These are phyloP conservation scores for Ryuthela nishihirai DNA, from an alignment of 2,888 invertebrate species.

Conservation along the genomic window DNA sequence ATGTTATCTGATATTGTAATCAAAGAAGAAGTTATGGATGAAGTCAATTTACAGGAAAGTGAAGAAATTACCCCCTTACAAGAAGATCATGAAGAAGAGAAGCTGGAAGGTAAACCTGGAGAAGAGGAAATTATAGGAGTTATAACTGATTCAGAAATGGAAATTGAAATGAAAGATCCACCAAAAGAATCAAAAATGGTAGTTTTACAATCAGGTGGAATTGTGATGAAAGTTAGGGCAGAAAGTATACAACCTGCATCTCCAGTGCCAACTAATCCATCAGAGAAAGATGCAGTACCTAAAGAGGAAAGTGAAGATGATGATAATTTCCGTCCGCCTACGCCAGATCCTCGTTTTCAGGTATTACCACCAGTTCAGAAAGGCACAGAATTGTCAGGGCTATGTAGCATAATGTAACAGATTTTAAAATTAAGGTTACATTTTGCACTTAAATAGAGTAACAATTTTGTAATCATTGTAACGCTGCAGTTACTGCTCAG, in stretches of 20 bases:
- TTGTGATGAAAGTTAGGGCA: constrained; percentile 32
- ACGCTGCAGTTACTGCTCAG: no score
- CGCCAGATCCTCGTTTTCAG: constrained; percentile 54
- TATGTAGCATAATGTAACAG: constrained; percentile 65
- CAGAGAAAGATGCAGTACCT: constrained; percentile 44
- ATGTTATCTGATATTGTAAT: constrained; percentile 43
- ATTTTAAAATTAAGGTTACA: no score
- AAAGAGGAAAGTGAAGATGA: constrained; percentile 64
- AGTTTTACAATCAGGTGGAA: constrained; percentile 21
- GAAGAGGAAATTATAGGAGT: constrained; percentile 18
- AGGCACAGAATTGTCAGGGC: constrained; percentile 75
- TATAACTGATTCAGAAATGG: constrained; percentile 6
- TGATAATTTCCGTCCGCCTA: constrained; percentile 50
- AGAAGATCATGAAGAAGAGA: constrained; percentile 43
- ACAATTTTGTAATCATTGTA: no score
- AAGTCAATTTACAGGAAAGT: constrained; percentile 22
- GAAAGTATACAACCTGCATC: constrained; percentile 18
- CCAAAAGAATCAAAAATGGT: constrained; percentile 19
- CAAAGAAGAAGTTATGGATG: constrained; percentile 44
- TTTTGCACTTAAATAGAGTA: no score
- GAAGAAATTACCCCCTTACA: neutral
- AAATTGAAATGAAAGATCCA: neutral
- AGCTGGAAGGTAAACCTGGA: constrained; percentile 7
- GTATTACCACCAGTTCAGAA: constrained; percentile 67
- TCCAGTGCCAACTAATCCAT: neutral